phyloP scores from a whole-genome alignment of 1,140 invertebrate genomes.

The Dendroctonus valens region DNA sequence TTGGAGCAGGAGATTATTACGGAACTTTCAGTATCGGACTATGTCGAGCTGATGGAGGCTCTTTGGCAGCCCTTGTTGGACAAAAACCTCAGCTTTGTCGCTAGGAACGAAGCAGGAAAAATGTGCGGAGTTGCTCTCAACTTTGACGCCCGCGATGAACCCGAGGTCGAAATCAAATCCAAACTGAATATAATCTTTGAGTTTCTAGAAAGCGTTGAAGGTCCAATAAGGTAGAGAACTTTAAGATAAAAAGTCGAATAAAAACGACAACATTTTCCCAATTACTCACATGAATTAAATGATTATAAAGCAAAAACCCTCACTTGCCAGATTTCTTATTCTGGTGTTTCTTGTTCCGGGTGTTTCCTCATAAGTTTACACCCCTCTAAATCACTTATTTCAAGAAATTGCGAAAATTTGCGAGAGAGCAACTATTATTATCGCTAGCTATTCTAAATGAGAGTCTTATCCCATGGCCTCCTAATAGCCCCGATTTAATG shows the following conservation, averaged over 20 bases:
- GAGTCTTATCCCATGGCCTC: too few relatives aligned
- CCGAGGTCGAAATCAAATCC: conserved; percentile 64
- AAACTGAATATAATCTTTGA: conserved; percentile 72
- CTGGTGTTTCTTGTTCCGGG: too few relatives aligned
- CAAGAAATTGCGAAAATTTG: too few relatives aligned
- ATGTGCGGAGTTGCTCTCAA: conserved; percentile 69
- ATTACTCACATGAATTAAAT: neutral
- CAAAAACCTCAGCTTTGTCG: conserved; percentile 69
- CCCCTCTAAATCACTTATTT: too few relatives aligned
- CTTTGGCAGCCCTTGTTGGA: conserved; percentile 68
- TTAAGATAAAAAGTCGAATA: neutral
- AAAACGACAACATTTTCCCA: neutral
- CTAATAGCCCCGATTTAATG: too few relatives aligned
- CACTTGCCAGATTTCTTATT: too few relatives aligned
- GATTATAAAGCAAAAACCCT: too few relatives aligned
- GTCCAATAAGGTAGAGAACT: conserved; percentile 60
- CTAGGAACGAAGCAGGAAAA: conserved; percentile 54
- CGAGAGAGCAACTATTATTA: too few relatives aligned
- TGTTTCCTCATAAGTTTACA: too few relatives aligned
- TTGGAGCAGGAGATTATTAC: conserved; percentile 73
- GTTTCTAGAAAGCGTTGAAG: conserved; percentile 74
- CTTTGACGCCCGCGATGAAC: conserved; percentile 77
- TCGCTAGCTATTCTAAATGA: too few relatives aligned
- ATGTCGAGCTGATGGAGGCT: conserved; percentile 62
- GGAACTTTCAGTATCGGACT: conserved; percentile 63